These are phyloP conservation scores for Coregonus clupeaformis DNA, from an alignment of 2,113 vertebrate genomes.

Conservation along the genomic window DNA sequence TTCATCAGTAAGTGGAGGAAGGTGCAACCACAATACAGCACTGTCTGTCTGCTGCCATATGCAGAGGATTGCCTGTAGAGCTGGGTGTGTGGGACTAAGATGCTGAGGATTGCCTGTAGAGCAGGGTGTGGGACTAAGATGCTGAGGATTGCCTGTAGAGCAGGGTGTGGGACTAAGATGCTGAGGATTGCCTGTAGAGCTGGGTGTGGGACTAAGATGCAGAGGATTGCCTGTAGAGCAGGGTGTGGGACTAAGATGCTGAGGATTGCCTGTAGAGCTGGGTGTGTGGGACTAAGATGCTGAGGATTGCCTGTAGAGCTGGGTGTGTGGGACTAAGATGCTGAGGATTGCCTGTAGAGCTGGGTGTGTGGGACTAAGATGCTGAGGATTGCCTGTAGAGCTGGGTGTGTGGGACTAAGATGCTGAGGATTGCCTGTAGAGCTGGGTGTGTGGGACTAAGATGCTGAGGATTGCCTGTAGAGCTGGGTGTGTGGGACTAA, in stretches of 20 bases:
- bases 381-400: not conserved
- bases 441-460: too few relatives aligned
- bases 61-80: not conserved
- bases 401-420: too few relatives aligned
- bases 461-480: not conserved
- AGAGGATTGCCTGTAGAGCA: not conserved
- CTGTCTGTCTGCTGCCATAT: conserved; percentile 10
- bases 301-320: not conserved
- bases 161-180: conserved; percentile 19
- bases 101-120: not conserved
- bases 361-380: too few relatives aligned
- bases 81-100: too few relatives aligned
- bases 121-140: too few relatives aligned
- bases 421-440: not conserved
- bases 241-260: conserved; percentile 19
- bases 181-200: not conserved
- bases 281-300: too few relatives aligned
- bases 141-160: not conserved
- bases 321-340: too few relatives aligned
- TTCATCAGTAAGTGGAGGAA: conserved; percentile 26
- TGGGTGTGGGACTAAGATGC: conserved; percentile 19
- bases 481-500: too few relatives aligned
- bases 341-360: not conserved
- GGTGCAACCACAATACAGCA: conserved; percentile 3
- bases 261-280: not conserved